Conservation (phyloP, 1,140 invertebrate species). For the Microplitis mediator region DNA sequence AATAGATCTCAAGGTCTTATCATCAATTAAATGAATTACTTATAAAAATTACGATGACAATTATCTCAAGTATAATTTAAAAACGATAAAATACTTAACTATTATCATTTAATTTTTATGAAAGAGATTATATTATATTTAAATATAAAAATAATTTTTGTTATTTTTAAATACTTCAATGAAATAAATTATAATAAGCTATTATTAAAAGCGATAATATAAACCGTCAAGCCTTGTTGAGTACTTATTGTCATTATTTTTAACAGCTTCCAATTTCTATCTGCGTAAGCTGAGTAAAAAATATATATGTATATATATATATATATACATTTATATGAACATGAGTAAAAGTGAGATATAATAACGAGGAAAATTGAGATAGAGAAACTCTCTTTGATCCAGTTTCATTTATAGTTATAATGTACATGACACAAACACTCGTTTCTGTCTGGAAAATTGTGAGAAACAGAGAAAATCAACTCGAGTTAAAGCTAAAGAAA, state of each 20-base stretch:
- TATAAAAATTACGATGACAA: no score
- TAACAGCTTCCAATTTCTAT: constrained; percentile 5
- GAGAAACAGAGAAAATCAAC: neutral
- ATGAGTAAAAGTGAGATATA: neutral
- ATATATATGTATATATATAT: neutral
- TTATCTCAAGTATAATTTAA: no score
- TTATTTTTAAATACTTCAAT: neutral
- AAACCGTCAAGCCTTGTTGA: constrained; percentile 11
- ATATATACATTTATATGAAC: no score
- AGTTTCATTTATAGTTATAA: constrained; percentile 12
- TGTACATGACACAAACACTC: constrained; percentile 11
- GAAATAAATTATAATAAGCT: neutral
- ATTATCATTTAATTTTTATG: no score
- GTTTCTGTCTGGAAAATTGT: neutral
- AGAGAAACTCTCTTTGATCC: constrained; percentile 12
- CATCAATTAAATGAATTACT: no score
- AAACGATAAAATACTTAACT: no score
- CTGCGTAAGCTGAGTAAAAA: constrained; percentile 6
- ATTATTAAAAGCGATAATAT: constrained; percentile 19
- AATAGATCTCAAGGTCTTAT: no score
- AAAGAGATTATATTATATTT: no score
- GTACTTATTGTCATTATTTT: constrained; percentile 6
- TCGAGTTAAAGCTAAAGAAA: neutral
- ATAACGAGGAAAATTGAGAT: constrained; percentile 2
- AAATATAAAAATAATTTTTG: no score